These are phyloP conservation scores for Ornithorhynchus anatinus DNA, from an alignment of 2,113 vertebrate genomes.

Conservation along the genomic window DNA sequence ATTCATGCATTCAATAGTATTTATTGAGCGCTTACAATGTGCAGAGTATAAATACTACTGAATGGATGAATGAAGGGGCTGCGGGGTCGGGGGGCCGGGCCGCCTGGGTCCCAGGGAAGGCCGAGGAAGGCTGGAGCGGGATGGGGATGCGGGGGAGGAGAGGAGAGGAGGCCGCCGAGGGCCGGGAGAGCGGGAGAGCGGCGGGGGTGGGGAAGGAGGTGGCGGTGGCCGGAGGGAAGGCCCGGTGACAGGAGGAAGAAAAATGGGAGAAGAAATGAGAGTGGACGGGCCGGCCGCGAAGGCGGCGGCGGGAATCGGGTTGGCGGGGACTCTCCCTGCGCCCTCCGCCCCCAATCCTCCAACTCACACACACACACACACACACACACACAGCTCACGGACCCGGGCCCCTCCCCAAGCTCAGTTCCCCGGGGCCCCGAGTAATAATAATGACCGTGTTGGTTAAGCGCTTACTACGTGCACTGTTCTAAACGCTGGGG, in stretches of 20 bases:
- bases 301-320: constrained; percentile 13
- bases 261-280: constrained; percentile 64
- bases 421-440: no score
- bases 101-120: not conserved
- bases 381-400: no score
- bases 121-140: no score
- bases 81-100: not conserved
- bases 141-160: no score
- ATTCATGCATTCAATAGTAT: no score
- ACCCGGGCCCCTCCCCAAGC: not conserved
- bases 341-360: not conserved
- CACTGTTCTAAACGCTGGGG: no score
- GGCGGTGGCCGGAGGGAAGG: constrained; percentile 19
- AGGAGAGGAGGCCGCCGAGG: not conserved
- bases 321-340: constrained; percentile 2
- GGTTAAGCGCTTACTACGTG: no score
- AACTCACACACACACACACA: no score
- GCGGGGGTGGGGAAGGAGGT: constrained; percentile 19
- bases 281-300: constrained; percentile 49
- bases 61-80: no score
- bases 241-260: constrained; percentile 50
- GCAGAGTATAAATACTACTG: no score
- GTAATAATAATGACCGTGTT: no score
- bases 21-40: no score
- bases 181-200: not conserved